Evolutionary conservation across 2,113 vertebrate species (phyloP).

Genomic region (Tachuris rubrigastra): DNA sequence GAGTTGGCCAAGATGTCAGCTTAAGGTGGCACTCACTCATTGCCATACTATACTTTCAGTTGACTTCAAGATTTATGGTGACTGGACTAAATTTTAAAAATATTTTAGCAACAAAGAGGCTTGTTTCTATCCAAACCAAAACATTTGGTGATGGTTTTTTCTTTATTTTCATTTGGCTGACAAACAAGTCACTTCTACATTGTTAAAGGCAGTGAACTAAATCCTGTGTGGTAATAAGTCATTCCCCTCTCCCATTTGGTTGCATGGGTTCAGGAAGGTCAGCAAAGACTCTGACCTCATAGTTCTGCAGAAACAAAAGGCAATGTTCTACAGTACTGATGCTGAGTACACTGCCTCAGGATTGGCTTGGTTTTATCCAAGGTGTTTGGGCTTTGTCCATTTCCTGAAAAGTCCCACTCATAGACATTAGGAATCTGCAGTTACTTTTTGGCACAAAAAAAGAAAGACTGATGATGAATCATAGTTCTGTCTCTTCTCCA

Average conservation of each 20-base stretch:
- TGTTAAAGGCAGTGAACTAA: background rate
- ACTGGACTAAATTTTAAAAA: background rate
- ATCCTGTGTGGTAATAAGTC: background rate
- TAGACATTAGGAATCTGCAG: background rate
- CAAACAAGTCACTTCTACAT: background rate
- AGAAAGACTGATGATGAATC: background rate
- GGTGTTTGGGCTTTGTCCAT: background rate
- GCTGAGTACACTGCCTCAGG: background rate
- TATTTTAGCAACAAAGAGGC: background rate
- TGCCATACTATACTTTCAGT: background rate
- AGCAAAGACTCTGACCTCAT: background rate
- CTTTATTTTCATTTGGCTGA: background rate
- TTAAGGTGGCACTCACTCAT: slow-evolving; percentile 8
- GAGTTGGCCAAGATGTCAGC: background rate
- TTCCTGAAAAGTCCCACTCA: background rate
- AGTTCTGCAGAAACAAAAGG: background rate
- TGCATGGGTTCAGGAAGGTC: background rate
- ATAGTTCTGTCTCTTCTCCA: background rate
- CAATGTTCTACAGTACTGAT: background rate
- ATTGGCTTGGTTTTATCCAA: background rate
- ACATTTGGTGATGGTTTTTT: background rate
- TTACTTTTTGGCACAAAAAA: background rate
- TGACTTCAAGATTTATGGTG: background rate
- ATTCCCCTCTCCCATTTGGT: background rate
- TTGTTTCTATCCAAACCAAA: background rate